Base-by-base conservation (phyloP, 30 jellyfish, hydroid and myxozoan species). In the Aurelia sp. region DNA sequence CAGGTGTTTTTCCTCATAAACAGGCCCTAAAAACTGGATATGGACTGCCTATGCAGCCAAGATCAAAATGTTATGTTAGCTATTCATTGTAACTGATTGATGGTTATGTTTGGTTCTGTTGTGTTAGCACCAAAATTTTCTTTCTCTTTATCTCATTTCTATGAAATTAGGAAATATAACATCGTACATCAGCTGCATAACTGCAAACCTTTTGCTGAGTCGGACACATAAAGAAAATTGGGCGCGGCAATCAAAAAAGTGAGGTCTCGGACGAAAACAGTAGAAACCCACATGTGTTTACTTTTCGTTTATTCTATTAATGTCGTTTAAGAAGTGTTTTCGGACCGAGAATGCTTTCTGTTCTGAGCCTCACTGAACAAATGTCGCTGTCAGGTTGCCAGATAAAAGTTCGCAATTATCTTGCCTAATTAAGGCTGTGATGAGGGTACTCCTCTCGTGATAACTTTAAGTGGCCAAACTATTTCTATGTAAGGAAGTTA, bases 101-200 rank as follows among this genome's bases (percentile, higher is more conserved):
- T 15, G 66, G 66, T 57, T 57, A 57, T 57, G 66, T 57, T 57
- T 57, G 66, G 66, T 57, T 57, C 66, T 57, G 66, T 15, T 57
- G 66, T 19, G 66, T 57, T 57, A 57, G 66, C 66, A 57, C 66
- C 20, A 27, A 57, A 16, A 40, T 63, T 63, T 63, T 63, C 30
- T 63, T 63, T 12, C 74, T 63, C 30, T 63, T 21, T 21, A 12
- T 63, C 30, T 63, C 30, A 18, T 21, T 63, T 18, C n/a, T 63
- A 16, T 63, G 30, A 63, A 63, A 18, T 57, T 57, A 57, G 18
- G 66, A 19, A 57, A 57, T 57, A 57, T 57, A 19, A 57, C 66
- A 57, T 57, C 66, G 20, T 57, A 57, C 18, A 57, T 57, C 66
- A 57, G 66, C 20, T 2, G 66, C 66, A 57, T 19, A 57, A 57